A percentile compares a stretch with the other conserved stretches of the same genome.
phyloP scores from a whole-genome alignment of 1,140 invertebrate genomes.

The Tribolium madens region DNA sequence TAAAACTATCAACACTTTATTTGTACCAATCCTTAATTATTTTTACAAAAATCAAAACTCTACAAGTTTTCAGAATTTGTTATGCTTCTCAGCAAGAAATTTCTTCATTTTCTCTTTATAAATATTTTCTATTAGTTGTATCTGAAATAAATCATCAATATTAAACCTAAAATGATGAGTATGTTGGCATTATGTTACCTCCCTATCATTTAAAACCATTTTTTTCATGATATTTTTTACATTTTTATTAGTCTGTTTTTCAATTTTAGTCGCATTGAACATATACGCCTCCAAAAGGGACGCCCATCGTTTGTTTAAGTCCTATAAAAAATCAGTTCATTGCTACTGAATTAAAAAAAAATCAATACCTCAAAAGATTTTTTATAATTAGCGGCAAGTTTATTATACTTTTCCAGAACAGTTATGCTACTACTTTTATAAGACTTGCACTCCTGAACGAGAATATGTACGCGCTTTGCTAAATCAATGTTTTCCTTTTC shows the following conservation, averaged over 20 bases:
- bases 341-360: background rate
- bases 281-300: background rate
- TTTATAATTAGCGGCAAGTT: background rate
- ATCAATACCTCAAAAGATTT: background rate
- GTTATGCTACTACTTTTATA: background rate
- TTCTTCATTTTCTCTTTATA: background rate
- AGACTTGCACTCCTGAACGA: background rate
- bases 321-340: background rate
- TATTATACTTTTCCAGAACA: background rate
- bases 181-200: background rate
- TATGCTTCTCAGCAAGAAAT: background rate
- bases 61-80: background rate
- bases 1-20: no score
- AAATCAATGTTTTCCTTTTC: slow-evolving; percentile 27
- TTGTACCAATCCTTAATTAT: no score
- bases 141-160: no score
- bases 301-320: background rate
- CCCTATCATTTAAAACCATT: background rate
- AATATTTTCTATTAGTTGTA: background rate
- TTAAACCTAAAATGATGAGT: no score
- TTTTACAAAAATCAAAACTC: no score
- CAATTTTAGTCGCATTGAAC: background rate
- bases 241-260: background rate
- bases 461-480: background rate
- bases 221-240: background rate